Base-by-base conservation (phyloP, 2,888 invertebrate genomes). In the Willowsia nigromaculata region DNA sequence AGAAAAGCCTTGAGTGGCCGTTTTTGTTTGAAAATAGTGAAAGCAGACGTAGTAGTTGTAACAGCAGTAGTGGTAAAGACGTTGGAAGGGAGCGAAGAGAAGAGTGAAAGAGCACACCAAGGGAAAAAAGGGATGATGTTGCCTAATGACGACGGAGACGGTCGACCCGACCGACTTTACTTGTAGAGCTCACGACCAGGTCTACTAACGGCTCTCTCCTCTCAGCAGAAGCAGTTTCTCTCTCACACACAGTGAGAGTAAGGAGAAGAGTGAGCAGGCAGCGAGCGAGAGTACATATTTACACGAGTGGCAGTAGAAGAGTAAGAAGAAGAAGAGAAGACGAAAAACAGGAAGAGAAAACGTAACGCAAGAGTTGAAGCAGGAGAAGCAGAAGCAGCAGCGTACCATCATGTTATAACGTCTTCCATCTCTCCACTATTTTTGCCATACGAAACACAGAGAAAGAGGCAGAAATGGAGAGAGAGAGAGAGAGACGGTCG, bases 121-220 rank as follows among this genome's bases (percentile, higher is more conserved):
- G 88, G 87, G 83, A 83, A 88, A 82, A 88, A 88, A 88, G 88
- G 88, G 88, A 88, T 88, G 88, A 88, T 88, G 65, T 59, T 88
- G 76, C 88, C 74, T 88, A 88, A 76, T 83, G 74, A 88, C 82
- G 88, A 88, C 88, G 88, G 88, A 88, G 88, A 88, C 83, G 88
- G 88, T 88, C 88, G 88, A 88, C 88, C 88, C 88, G 83, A 83
- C 88, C 88, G 88, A 88, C 88, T 88, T 88, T 88, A 88, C 88
- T 88, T 88, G 88, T 88, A 83, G 88, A 88, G 88, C 88, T 88
- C 88, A 76, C 82, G 81, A 81, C 88, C 88, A 83, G 82, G 74
- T 88, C 88, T 88, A 88, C 81, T 81, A 84, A 84, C 22, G 56
- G 71, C 53, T 84, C 84, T 30, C 71, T 33, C 18, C 68, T 68